Evolutionary conservation across 2,888 invertebrate genomes (phyloP), one percentile per base, ranked within the genome.

Genomic region (Kuschelorhynchus macadamiae): DNA sequence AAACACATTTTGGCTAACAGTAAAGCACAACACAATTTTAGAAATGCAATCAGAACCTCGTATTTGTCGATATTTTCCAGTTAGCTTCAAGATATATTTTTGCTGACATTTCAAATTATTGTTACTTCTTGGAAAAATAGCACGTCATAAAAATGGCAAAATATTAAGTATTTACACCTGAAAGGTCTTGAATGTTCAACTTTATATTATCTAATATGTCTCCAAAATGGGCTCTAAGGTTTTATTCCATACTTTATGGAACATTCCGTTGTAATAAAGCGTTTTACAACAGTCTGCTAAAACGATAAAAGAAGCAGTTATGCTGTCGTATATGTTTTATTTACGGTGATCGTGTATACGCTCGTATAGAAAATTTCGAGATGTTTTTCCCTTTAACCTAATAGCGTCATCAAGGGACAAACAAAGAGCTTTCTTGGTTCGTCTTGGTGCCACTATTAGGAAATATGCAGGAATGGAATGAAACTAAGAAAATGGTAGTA

Each of bases 191-290:
- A 69, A 64, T 64, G 64, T 64, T 64, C 52, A 59, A 69, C 64
- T 64, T 69, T 69, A 69, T 64, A 49, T 64, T 63, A 52, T 50
- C 68, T 69, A 69, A 69, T 69, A 69, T 69, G 68, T 69, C 64
- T 59, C 60, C 49, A 53, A 53, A 69, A 69, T 69, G 68, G 64
- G 60, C 30, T 18, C 60, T 60, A 63, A 55, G 55, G 55, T 69
- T 69, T 69, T 69, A 69, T 69, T 69, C 64, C 68, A 25, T 59
- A 41, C 41, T 69, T 69, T 69, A 69, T 63, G 53, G 50, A 25
- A 63, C 62, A 53, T 52, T 68, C 39, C 56, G 52, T 44, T 52
- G 63, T 68, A 68, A 68, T 69, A 69, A 69, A 69, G 49, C 60
- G 68, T 64, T 68, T 69, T 69, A 64, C 60, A 60, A 63, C 68